Conservation (phyloP, 2,888 invertebrate genomes). For the Dyspetes luteomarginatus region DNA sequence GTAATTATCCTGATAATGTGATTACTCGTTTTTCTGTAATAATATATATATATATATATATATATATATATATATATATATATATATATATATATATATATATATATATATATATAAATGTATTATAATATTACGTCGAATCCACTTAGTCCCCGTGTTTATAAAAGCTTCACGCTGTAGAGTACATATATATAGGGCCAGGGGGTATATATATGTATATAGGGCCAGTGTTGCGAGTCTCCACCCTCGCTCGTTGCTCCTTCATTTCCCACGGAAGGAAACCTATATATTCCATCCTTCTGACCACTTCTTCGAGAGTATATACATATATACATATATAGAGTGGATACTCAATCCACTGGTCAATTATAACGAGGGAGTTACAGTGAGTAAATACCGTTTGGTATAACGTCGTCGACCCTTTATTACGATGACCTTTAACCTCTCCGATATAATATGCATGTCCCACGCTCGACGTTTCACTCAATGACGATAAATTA, state of each 20-base stretch:
- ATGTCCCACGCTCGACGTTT: background rate
- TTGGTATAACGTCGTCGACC: constrained; percentile 50
- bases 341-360: constrained; percentile 42
- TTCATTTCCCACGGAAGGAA: constrained; percentile 63
- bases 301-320: constrained; percentile 33
- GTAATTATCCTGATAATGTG: constrained; percentile 71
- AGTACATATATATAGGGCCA: constrained; percentile 11
- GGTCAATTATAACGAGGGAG: constrained; percentile 63
- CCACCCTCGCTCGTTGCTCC: constrained; percentile 48
- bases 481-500: background rate
- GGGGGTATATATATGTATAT: constrained; percentile 26
- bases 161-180: constrained; percentile 45
- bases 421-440: constrained; percentile 49
- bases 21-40: constrained; percentile 51
- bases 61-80: constrained; percentile 27
- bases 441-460: constrained; percentile 9
- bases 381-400: constrained; percentile 54
- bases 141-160: constrained; percentile 63
- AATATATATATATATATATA: background rate
- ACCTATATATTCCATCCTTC: constrained; percentile 32
- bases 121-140: constrained; percentile 56
- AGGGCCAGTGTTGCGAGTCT: constrained; percentile 59
- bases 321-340: constrained; percentile 2
- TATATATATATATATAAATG: constrained; percentile 22
- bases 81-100: background rate